Percentiles rank a stretch among this genome's conserved stretches.
These are phyloP conservation scores for Gymnoscelis rufifasciata DNA, from an alignment of 2,888 invertebrate genomes.

Conservation along the genomic window DNA sequence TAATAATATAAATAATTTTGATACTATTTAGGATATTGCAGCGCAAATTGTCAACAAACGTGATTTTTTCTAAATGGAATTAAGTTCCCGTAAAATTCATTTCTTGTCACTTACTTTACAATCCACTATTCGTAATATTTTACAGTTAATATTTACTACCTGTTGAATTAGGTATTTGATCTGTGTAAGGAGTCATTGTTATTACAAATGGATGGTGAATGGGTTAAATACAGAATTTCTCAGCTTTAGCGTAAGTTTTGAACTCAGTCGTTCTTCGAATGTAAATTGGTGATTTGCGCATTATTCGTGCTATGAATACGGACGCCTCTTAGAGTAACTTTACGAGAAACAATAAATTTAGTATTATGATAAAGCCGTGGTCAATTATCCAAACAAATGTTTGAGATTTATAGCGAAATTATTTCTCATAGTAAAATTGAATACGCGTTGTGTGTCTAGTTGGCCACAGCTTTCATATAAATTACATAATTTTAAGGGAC, in stretches of 20 bases:
- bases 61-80: conserved; percentile 70
- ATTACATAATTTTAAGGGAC: conserved; percentile 78
- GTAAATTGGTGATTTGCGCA: conserved; percentile 73
- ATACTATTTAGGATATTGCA: conserved; percentile 36
- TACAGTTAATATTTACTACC: not conserved
- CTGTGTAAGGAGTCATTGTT: not conserved
- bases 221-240: not conserved
- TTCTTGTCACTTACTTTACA: conserved; percentile 48
- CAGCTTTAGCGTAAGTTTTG: conserved; percentile 56
- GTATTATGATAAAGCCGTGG: conserved; percentile 67
- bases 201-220: not conserved
- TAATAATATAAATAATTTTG: conserved; percentile 32
- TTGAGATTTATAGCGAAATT: conserved; percentile 29
- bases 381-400: conserved; percentile 58
- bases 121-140: not conserved
- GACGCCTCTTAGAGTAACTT: conserved; percentile 77
- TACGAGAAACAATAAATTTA: conserved; percentile 73
- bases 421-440: conserved; percentile 31
- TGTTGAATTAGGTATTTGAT: not conserved
- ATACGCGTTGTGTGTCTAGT: conserved; percentile 45
- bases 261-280: conserved; percentile 59
- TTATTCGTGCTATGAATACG: conserved; percentile 73
- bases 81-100: conserved; percentile 69
- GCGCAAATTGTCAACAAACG: conserved; percentile 44
- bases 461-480: conserved; percentile 71